Evolutionary conservation across 2,888 invertebrate genomes (phyloP).

Genomic region (Archips xylosteana): DNA sequence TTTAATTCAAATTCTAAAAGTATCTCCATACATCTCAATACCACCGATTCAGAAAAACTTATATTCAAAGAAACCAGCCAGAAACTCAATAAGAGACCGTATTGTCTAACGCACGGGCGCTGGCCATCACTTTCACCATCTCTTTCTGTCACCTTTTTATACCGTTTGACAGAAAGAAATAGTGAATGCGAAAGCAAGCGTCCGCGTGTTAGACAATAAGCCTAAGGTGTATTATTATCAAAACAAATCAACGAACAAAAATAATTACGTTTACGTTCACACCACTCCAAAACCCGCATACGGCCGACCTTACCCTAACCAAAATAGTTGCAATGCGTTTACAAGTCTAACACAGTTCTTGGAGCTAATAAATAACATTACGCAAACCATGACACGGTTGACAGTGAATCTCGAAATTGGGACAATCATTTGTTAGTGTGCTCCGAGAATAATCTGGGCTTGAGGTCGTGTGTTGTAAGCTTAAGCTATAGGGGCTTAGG

Average conservation of each 20-base stretch:
- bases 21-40: too few relatives aligned
- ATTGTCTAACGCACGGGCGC: too few relatives aligned
- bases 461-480: slow-evolving; percentile 21
- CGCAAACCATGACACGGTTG: slow-evolving; percentile 32
- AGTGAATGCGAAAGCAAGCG: too few relatives aligned
- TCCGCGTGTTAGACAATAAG: too few relatives aligned
- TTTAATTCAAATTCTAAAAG: too few relatives aligned
- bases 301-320: slow-evolving; percentile 1
- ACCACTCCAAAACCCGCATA: not conserved
- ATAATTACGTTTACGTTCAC: not conserved
- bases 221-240: too few relatives aligned
- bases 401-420: slow-evolving; percentile 24
- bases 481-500: not conserved
- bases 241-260: not conserved
- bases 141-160: too few relatives aligned
- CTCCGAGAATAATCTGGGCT: slow-evolving; percentile 20
- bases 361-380: slow-evolving; percentile 26
- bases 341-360: slow-evolving; percentile 11
- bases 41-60: too few relatives aligned
- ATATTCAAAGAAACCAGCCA: too few relatives aligned
- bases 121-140: too few relatives aligned
- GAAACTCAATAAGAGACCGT: too few relatives aligned
- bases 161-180: too few relatives aligned
- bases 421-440: slow-evolving; percentile 34
- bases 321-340: slow-evolving; percentile 19